Evolutionary conservation across 2,888 invertebrate genomes (phyloP), one percentile per base, ranked within the genome.

Genomic region (Amphipoea lucens): DNA sequence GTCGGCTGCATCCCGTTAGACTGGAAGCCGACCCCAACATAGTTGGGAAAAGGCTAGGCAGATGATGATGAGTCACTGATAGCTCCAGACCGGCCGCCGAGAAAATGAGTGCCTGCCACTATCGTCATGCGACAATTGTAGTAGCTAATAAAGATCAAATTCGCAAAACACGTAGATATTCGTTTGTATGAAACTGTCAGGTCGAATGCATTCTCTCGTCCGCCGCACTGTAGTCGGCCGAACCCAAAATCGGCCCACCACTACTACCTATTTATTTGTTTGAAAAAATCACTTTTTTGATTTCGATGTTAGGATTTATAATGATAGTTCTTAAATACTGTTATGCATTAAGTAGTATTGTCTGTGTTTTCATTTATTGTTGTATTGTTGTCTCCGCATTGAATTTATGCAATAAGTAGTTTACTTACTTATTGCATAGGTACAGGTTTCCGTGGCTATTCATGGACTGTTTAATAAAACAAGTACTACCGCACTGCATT

Each of bases 391-490:
- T 65, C 65, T 65, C 40, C 65, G 40, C 40, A 23, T 65, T 65
- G 12, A 29, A 60, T 29, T 29, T 45, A 74, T 42, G 20, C 23
- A 42, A 20, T 36, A 54, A 40, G 3, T 40, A 45, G 4, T n/a
- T 23, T 29, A 29, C 29, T 29, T 29, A 29, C n/a, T n/a, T n/a
- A n/a, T n/a, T n/a, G n/a, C n/a, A n/a, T n/a, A 71, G 6, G 36
- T 71, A 51, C 17, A 60, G 7, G 5, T 51, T 42, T 62, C 36
- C n/a, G 40, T 62, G 36, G n/a, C 77, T 78, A 77, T 77, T 77
- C 66, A 60, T 29, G 54, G 9, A n/a, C 12, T n/a, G 23, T n/a
- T 72, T 17, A 57, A 29, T 29, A 70, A 17, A 71, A 75, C 0
- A 17, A 40, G 23, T 12, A 40, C 1, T n/a, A 71, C 5, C 9